These are phyloP conservation scores for Luidia sarsii DNA, from an alignment of 53 echinoderm and acorn worm genomes.

Conservation along the genomic window DNA sequence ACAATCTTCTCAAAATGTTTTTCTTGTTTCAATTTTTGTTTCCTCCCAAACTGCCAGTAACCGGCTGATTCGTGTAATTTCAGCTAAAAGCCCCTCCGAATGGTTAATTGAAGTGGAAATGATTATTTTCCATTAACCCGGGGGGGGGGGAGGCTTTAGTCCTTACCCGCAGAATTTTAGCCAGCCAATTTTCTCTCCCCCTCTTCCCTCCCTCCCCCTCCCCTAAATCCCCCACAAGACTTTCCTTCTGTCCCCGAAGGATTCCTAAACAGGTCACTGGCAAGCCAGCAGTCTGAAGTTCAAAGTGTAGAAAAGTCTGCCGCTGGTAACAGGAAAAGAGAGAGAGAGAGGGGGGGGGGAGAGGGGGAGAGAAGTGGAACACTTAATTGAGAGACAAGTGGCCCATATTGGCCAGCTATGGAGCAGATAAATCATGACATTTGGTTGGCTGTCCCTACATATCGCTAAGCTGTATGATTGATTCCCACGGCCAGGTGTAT, in stretches of 20 bases:
- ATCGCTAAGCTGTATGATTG: constrained; percentile 27
- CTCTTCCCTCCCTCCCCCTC: not conserved
- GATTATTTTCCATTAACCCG: constrained; percentile 35
- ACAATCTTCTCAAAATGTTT: not conserved
- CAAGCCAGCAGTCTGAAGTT: constrained; percentile 26
- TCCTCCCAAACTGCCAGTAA: no score
- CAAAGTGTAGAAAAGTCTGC: not conserved
- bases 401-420: constrained; percentile 51
- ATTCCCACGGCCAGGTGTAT: constrained; percentile 30
- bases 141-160: no score
- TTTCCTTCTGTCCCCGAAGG: not conserved
- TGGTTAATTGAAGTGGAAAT: constrained; percentile 39
- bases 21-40: not conserved
- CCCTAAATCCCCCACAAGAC: not conserved
- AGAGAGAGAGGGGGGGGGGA: not conserved
- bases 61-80: no score
- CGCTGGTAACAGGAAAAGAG: not conserved
- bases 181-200: no score
- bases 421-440: constrained; percentile 49
- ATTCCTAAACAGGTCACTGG: constrained; percentile 7
- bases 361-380: constrained; percentile 20
- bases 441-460: constrained; percentile 33
- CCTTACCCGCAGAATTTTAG: no score
- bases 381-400: constrained; percentile 61
- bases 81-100: not conserved